Evolutionary conservation across 1,140 invertebrate genomes (phyloP).

Genomic region (Rhyacophila brunnea): DNA sequence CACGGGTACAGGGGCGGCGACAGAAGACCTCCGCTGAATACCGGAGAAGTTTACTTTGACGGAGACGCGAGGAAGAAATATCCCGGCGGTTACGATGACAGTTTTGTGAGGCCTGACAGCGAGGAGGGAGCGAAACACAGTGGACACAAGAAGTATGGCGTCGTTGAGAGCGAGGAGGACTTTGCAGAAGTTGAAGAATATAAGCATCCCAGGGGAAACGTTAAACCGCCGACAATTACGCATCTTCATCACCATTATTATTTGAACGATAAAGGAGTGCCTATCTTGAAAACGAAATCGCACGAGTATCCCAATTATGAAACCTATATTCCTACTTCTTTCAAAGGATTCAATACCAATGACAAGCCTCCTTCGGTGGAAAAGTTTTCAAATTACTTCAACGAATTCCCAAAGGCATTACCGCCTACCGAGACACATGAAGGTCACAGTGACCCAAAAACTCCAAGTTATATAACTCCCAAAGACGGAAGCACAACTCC

Average conservation of each 20-base stretch:
- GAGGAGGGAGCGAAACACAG: neutral
- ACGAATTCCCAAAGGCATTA: no score
- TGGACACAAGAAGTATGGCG: slow-evolving; percentile 16
- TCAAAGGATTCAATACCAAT: neutral
- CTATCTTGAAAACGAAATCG: slow-evolving; percentile 25
- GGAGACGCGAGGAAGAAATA: no score
- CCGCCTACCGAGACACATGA: no score
- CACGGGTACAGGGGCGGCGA: neutral
- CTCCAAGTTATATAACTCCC: no score
- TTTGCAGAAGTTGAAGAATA: slow-evolving; percentile 10
- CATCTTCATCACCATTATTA: slow-evolving; percentile 50
- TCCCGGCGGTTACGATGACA: neutral
- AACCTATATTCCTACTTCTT: slow-evolving; percentile 13
- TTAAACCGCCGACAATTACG: slow-evolving; percentile 32
- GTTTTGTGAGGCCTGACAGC: neutral
- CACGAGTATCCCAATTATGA: slow-evolving; percentile 22
- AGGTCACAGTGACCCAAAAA: no score
- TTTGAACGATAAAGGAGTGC: slow-evolving; percentile 36
- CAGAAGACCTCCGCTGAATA: slow-evolving; percentile 8
- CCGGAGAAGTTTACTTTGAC: slow-evolving; percentile 13
- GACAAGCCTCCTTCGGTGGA: neutral
- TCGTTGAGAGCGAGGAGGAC: slow-evolving; percentile 9
- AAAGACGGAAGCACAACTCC: slow-evolving; percentile 2
- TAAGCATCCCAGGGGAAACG: neutral
- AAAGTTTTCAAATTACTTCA: neutral